Evolutionary conservation across 1,140 invertebrate genomes (phyloP), one percentile per base, ranked within the genome.

Genomic region (Metopolophium dirhodum): DNA sequence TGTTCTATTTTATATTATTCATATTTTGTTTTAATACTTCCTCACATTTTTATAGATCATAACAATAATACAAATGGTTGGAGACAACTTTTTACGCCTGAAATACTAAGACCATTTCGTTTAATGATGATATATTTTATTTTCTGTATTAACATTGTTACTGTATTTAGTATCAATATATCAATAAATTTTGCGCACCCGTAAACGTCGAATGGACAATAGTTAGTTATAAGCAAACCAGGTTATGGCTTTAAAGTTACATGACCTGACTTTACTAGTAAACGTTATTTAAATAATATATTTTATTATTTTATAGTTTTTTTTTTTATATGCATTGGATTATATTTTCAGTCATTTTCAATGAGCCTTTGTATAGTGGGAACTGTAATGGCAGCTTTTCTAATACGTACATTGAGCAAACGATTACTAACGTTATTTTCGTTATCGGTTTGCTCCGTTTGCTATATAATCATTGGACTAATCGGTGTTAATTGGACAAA

Each of bases 181-280:
- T 93, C 9, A 57, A 49, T 9, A 37, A 93, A 86, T 93, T 93
- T 37, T 51, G 49, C 1, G 82, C 82, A 3, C 91, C 68, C 1
- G 90, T 83, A n/a, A 45, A 93, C 49, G 77, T 86, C 8, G 82
- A 93, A 54, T 23, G 35, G 82, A 86, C 82, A 14, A 86, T 93
- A 41, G 91, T 93, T 37, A 85, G 91, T 85, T 41, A 45, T 30
- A 14, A 14, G 18, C 30, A n/a, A 68, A n/a, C 4, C 30, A 68
- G 30, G 4, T n/a, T n/a, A 18, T 68, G 3, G 4, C 18, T 14
- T n/a, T 68, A n/a, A 30, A 68, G 14, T n/a, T n/a, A n/a, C 14
- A 7, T n/a, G 4, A 4, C 30, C 9, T n/a, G 6, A 1, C n/a
- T n/a, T n/a, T 7, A 68, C 3, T 68, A 30, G 61, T n/a, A 18